These are phyloP conservation scores for Leucozona laternaria DNA, from an alignment of 2,888 invertebrate species.

Conservation along the genomic window DNA sequence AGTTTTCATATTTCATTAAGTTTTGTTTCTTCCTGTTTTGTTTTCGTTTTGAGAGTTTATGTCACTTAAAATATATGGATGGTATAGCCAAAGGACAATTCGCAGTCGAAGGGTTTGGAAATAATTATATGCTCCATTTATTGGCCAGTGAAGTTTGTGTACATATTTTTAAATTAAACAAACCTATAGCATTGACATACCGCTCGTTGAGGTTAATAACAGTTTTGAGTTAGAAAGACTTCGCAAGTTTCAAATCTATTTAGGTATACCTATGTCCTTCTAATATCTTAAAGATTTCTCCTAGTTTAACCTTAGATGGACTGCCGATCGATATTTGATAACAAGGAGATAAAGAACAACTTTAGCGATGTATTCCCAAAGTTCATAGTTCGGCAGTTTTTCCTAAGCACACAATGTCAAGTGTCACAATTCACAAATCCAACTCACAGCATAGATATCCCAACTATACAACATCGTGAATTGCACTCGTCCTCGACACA, in stretches of 20 bases:
- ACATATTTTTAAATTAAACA: no score
- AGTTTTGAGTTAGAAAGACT: no score
- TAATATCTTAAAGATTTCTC: no score
- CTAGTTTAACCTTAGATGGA: no score
- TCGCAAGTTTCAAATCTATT: no score
- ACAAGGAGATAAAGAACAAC: background rate
- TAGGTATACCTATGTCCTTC: no score
- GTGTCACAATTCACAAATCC: conserved; percentile 45
- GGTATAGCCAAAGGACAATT: background rate
- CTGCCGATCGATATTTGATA: no score
- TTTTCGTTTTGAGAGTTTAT: conserved; percentile 17
- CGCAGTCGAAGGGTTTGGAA: no score
- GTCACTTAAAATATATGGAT: background rate
- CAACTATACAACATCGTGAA: conserved; percentile 33
- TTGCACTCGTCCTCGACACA: conserved; percentile 68
- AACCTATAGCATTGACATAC: no score
- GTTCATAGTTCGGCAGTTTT: conserved; percentile 63
- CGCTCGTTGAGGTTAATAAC: no score
- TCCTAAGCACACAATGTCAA: conserved; percentile 66
- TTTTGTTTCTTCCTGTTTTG: conserved; percentile 51
- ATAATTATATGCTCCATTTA: no score
- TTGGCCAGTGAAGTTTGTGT: no score
- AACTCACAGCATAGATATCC: conserved; percentile 21
- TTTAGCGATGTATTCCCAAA: conserved; percentile 25
- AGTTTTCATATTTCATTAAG: conserved; percentile 57